Conservation (phyloP, 2,113 vertebrate genomes). For the Charadrius vociferus region DNA sequence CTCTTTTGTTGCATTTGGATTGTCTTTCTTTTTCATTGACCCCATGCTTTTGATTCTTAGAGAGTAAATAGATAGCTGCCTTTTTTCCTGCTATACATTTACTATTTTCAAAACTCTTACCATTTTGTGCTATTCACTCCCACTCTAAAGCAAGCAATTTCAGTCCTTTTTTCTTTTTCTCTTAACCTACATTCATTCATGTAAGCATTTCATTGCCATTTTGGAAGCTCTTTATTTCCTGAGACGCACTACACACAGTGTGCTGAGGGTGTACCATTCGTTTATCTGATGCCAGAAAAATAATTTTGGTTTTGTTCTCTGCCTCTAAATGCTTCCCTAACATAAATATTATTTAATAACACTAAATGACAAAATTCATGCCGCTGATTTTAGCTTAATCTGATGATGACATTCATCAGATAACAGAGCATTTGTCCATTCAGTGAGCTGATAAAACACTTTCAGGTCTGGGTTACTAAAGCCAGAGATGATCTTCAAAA, state of each 20-base stretch:
- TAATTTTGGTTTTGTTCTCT: background rate
- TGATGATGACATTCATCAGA: slow-evolving; percentile 26
- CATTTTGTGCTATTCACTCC: background rate
- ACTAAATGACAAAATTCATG: slow-evolving; percentile 47
- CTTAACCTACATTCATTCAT: background rate
- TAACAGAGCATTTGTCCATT: slow-evolving; percentile 51
- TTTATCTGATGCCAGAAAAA: background rate
- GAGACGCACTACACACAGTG: background rate
- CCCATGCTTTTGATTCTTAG: background rate
- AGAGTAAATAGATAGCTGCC: background rate
- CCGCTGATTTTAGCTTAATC: slow-evolving; percentile 57
- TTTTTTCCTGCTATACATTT: background rate
- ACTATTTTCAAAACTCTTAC: background rate
- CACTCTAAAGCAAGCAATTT: background rate
- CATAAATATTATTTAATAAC: slow-evolving; percentile 29
- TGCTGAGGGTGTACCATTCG: background rate
- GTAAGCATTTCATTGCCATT: background rate
- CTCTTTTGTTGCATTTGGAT: background rate
- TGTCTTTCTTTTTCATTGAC: background rate
- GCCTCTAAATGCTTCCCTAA: background rate
- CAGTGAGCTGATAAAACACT: slow-evolving; percentile 47
- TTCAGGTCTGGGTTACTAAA: slow-evolving; percentile 33
- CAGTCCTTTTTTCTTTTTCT: background rate
- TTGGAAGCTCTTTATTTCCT: slow-evolving; percentile 4
- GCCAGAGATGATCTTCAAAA: slow-evolving; percentile 67